A percentile compares a stretch with the other conserved stretches of the same genome.
phyloP scores from a whole-genome alignment of 2,888 invertebrate species.

The Eubasilissa splendida region DNA sequence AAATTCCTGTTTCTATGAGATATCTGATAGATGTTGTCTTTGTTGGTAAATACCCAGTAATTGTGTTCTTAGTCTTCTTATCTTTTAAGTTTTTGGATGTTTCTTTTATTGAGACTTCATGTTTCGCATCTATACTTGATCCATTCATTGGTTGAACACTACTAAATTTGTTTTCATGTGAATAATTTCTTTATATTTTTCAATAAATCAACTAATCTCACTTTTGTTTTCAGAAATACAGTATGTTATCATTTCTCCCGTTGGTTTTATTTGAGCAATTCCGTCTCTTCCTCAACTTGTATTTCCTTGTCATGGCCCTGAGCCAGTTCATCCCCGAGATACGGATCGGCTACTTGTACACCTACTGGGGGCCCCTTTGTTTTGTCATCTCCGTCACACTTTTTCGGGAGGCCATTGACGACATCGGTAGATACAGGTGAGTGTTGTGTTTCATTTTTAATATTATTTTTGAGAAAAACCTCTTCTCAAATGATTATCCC shows the following conservation, averaged over 20 bases:
- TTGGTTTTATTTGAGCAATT: conserved; percentile 98
- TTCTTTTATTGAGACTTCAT: too few species aligned
- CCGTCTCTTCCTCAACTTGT: conserved; percentile 98
- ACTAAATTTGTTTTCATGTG: too few species aligned
- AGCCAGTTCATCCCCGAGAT: conserved; percentile 99
- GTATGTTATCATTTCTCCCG: conserved; percentile 90
- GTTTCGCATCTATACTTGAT: too few species aligned
- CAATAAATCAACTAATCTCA: conserved; percentile 1
- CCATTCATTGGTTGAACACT: too few species aligned
- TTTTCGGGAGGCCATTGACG: conserved; percentile 97
- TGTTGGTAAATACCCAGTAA: too few species aligned
- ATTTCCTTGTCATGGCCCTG: conserved; percentile 97
- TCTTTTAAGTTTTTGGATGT: too few species aligned
- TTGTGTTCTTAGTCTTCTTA: too few species aligned
- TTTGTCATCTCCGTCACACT: conserved; percentile 97
- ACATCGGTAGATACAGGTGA: conserved; percentile 86
- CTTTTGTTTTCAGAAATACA: conserved; percentile 87
- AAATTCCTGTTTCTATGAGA: too few species aligned
- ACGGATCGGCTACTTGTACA: conserved; percentile 96
- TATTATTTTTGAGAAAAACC: background rate
- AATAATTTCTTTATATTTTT: too few species aligned
- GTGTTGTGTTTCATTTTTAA: background rate
- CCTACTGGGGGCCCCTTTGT: conserved; percentile 99
- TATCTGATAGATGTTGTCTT: too few species aligned
- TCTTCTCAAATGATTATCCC: too few species aligned